phyloP scores from a whole-genome alignment of 2,888 invertebrate genomes.

The Epinotia ramella region DNA sequence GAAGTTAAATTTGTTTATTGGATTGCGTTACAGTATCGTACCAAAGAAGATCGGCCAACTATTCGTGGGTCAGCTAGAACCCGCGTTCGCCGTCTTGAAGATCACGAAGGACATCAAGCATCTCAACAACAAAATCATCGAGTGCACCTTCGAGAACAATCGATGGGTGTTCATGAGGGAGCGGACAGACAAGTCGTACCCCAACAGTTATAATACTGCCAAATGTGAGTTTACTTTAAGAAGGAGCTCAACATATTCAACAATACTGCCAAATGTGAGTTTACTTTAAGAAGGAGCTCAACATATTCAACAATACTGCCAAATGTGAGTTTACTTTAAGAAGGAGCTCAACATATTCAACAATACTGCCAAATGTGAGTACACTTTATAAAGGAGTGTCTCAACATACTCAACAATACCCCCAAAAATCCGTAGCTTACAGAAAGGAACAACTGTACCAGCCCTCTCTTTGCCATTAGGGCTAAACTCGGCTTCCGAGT shows the following conservation, averaged over 20 bases:
- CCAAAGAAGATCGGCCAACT: slow-evolving; percentile 89
- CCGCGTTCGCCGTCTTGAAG: slow-evolving; percentile 90
- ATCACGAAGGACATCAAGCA: slow-evolving; percentile 91
- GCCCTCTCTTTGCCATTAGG: too few species aligned
- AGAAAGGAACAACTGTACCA: too few species aligned
- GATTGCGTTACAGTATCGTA: slow-evolving; percentile 84
- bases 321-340: slow-evolving; percentile 26
- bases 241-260: slow-evolving; percentile 47
- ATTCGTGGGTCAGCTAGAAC: slow-evolving; percentile 90
- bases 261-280: slow-evolving; percentile 87
- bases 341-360: slow-evolving; percentile 47
- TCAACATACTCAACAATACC: neutral
- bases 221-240: slow-evolving; percentile 27
- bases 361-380: slow-evolving; percentile 91
- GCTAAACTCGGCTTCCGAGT: too few species aligned
- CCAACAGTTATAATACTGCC: slow-evolving; percentile 96
- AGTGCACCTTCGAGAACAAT: slow-evolving; percentile 93
- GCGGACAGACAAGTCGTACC: slow-evolving; percentile 97
- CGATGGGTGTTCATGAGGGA: slow-evolving; percentile 98
- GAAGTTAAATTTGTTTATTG: too few species aligned
- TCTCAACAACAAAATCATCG: slow-evolving; percentile 96
- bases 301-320: slow-evolving; percentile 87
- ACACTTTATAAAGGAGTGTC: slow-evolving; percentile 5
- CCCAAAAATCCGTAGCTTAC: too few species aligned
- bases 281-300: slow-evolving; percentile 36